Evolutionary conservation across 1,140 invertebrate species (phyloP), one percentile per base, ranked within the genome.

Genomic region (Frieseomelitta varia): DNA sequence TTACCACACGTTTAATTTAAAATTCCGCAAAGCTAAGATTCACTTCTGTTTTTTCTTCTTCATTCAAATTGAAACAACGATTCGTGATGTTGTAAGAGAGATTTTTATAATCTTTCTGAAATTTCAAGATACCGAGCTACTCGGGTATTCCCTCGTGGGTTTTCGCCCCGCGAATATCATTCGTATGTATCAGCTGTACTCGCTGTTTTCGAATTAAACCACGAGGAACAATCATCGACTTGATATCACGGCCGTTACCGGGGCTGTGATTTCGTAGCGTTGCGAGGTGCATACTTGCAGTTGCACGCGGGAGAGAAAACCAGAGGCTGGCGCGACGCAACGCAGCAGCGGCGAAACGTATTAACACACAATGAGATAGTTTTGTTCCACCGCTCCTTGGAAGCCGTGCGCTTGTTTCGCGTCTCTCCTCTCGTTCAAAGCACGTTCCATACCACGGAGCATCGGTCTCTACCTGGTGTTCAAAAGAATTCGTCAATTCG

Each of bases 341-440:
- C 27, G 27, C 65, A 47, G 61, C 85, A 87, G 56, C 84, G 81
- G 82, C 61, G 77, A 87, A 87, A 87, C 90, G 89, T 95, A 95
- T 95, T 95, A 95, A 94, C 94, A 95, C 94, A 95, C 94, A 95
- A 95, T 95, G 94, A 95, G 93, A 95, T 95, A 95, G 94, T 95
- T 95, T 94, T 95, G 93, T 93, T 94, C 92, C 92, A 92, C 87
- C 89, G 78, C 85, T 89, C 89, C 88, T 91, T 90, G 89, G 72
- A 74, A 84, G 34, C 81, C 89, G 88, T 85, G 91, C 88, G 90
- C 81, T 92, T 91, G 91, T 91, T 90, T 90, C 87, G 87, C 87
- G 91, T 87, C 87, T 89, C 81, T 90, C 88, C 86, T 85, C 89
- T 85, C 89, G 85, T 90, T 90, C 85, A 87, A 90, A 92, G 90